Base-by-base conservation (phyloP, 1,140 invertebrate species). In the Daktulosphaira vitifoliae region DNA sequence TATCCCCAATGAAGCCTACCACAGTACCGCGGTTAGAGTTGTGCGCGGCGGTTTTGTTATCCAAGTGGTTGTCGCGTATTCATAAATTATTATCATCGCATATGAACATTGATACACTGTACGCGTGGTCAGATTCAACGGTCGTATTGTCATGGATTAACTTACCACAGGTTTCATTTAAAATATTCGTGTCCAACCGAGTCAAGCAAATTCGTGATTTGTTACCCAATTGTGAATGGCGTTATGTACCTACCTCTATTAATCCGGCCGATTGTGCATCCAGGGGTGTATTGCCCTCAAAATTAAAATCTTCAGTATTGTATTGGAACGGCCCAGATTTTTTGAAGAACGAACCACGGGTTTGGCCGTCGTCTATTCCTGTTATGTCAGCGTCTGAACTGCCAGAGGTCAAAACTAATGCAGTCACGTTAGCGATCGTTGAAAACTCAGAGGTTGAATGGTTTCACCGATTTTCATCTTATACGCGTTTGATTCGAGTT, bases 211-310 rank as follows among this genome's bases (percentile, higher is more conserved):
- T 78, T 56, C 72, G 72, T 38, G 66, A 71, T 18, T 26, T 71
- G 1, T 65, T 66, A 16, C 18, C 26, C 1, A 22, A 46, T 1
- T 46, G 23, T 15, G 23, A 1, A 1, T 80, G 77, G 79, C n/a
- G 39, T 23, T 74, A 80, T 68, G 72, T 79, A 0, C 42, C 54
- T 9, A 70, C 74, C 1, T 44, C 64, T 20, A 49, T 73, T 2
- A 79, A 80, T 70, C 75, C 76, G n/a, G 76, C 76, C 3, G 78
- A 81, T 71, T 65, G 70, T 5, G 65, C 72, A 11, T 77, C 76
- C 8, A 68, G 77, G 52, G 77, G 77, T n/a, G 9, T 68, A 8
- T 42, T 67, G 54, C 54, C 67, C 26, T 16, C 54, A 1, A 23
- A 71, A 13, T 38, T 75, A 22, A 1, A 46, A 2, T 59, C 25